A percentile compares a stretch with the other conserved stretches of the same genome.
phyloP scores from a whole-genome alignment of 2,888 invertebrate genomes.

The Rhamphomyia laevipes region DNA sequence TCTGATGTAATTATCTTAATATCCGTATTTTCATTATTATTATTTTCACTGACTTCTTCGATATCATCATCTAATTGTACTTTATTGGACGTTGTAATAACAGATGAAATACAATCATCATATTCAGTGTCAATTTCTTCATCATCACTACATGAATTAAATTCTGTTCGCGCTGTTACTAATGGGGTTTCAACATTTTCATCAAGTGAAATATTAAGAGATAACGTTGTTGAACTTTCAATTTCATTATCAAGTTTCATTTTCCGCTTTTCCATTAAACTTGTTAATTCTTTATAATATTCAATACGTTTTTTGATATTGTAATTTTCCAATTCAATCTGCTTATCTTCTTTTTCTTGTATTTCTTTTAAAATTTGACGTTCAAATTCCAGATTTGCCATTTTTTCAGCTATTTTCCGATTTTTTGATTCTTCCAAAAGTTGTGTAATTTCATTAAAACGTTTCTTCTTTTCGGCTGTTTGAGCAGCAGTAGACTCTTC shows the following conservation, averaged over 20 bases:
- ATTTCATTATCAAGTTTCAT: neutral
- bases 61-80: constrained; percentile 18
- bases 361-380: constrained; percentile 21
- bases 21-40: neutral
- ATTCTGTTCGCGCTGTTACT: constrained; percentile 18
- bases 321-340: constrained; percentile 23
- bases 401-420: constrained; percentile 26
- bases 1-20: constrained; percentile 18
- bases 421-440: constrained; percentile 25
- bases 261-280: neutral
- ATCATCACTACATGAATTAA: constrained; percentile 24
- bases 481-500: constrained; percentile 19
- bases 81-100: neutral
- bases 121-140: constrained; percentile 19
- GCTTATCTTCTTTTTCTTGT: constrained; percentile 23
- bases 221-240: neutral
- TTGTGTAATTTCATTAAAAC: constrained; percentile 23
- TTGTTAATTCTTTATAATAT: constrained; percentile 24
- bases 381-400: constrained; percentile 24
- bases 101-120: constrained; percentile 20
- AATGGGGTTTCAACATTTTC: constrained; percentile 14
- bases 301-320: constrained; percentile 26
- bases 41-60: constrained; percentile 10
- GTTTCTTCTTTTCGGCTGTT: constrained; percentile 23
- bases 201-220: neutral